phyloP scores from a whole-genome alignment of 2,113 vertebrate species.

The Equus quagga region DNA sequence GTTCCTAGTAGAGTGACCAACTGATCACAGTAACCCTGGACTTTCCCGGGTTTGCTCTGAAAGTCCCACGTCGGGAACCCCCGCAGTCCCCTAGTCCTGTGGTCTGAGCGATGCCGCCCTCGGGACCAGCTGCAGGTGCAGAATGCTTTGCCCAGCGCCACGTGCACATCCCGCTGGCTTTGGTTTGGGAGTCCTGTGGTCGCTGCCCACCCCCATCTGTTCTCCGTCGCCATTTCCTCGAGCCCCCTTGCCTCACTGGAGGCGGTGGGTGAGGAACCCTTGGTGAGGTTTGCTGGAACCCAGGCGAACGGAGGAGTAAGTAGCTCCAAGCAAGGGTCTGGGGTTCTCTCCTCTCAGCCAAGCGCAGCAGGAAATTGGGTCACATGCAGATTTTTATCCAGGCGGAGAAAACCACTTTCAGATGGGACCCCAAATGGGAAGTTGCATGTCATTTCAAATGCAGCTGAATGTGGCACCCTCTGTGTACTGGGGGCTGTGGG shows the following conservation, averaged over 20 bases:
- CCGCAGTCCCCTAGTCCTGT: not conserved
- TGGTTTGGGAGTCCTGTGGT: not conserved
- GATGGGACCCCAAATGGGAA: not conserved
- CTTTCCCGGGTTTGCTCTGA: not conserved
- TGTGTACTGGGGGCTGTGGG: rapidly evolving
- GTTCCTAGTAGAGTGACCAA: not conserved
- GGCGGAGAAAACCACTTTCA: not conserved
- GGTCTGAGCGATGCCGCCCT: rapidly evolving
- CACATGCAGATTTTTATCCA: not conserved
- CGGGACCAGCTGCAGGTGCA: rapidly evolving
- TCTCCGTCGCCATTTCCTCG: not conserved
- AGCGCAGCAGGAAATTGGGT: too few relatives aligned
- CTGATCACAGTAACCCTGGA: not conserved
- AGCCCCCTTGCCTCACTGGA: not conserved
- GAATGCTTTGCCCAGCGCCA: not conserved
- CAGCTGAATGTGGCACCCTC: rapidly evolving
- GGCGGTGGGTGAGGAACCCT: too few relatives aligned
- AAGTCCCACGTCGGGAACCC: not conserved
- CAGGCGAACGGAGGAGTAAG: not conserved
- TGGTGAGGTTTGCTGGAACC: not conserved
- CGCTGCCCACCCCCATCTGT: rapidly evolving
- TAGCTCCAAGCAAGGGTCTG: not conserved
- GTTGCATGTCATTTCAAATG: not conserved
- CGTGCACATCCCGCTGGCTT: not conserved
- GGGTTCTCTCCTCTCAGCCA: not conserved